These are phyloP conservation scores for Kryptopterus vitreolus DNA, from an alignment of 2,797 vertebrate species.

Conservation along the genomic window DNA sequence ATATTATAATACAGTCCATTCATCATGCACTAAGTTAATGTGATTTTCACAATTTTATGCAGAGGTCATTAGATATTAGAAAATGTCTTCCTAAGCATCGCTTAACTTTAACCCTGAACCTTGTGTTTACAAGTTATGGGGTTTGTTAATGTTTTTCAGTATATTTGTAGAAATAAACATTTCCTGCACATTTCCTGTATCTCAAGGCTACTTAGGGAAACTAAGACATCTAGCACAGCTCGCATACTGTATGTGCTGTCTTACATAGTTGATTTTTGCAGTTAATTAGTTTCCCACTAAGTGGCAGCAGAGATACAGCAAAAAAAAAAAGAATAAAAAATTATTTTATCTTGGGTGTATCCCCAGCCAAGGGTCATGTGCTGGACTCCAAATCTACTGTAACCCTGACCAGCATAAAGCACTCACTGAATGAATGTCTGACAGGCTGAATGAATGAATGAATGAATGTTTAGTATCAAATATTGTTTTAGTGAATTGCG, in stretches of 20 bases:
- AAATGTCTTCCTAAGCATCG: not conserved
- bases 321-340: slow-evolving; percentile 7
- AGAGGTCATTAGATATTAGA: not conserved
- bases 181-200: slow-evolving; percentile 1
- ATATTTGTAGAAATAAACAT: not conserved
- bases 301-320: slow-evolving; percentile 51
- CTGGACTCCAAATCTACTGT: not conserved
- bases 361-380: not conserved
- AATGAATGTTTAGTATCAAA: not conserved
- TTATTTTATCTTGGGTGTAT: not conserved
- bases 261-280: slow-evolving; percentile 19
- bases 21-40: not conserved
- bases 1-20: not conserved
- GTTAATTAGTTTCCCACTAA: slow-evolving; percentile 43
- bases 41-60: not conserved
- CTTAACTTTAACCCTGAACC: not conserved
- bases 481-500: not conserved
- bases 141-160: not conserved
- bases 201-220: not conserved
- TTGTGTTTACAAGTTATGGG: not conserved
- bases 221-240: not conserved
- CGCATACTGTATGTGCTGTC: not conserved
- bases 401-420: not conserved
- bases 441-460: not conserved
- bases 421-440: not conserved